Evolutionary conservation across 2,797 vertebrate genomes (phyloP).

Genomic region (Apogon hyalosoma): DNA sequence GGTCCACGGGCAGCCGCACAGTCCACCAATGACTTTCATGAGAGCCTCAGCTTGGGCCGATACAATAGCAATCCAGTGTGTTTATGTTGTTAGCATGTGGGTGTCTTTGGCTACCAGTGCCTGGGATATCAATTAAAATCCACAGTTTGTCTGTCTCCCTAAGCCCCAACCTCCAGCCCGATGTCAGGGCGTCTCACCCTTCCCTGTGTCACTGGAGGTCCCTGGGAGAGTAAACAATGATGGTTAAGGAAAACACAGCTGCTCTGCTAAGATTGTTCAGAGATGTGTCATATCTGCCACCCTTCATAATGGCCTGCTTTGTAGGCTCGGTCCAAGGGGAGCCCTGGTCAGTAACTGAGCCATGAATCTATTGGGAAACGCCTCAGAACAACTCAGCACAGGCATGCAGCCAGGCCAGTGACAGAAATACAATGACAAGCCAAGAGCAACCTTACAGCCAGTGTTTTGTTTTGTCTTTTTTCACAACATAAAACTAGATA

Average conservation of each 20-base stretch:
- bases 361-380: slow-evolving; percentile 78
- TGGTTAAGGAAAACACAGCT: slow-evolving; percentile 96
- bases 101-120: slow-evolving; percentile 93
- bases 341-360: slow-evolving; percentile 69
- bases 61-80: slow-evolving; percentile 94
- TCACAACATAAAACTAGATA: slow-evolving; percentile 41
- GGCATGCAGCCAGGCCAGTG: slow-evolving; percentile 57
- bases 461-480: slow-evolving; percentile 24
- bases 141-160: slow-evolving; percentile 76
- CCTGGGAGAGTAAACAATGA: slow-evolving; percentile 92
- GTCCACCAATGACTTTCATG: slow-evolving; percentile 86
- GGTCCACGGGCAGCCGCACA: slow-evolving; percentile 89
- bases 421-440: slow-evolving; percentile 64
- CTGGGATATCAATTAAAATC: slow-evolving; percentile 99
- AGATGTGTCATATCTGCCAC: slow-evolving; percentile 90
- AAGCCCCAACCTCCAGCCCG: slow-evolving; percentile 65
- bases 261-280: slow-evolving; percentile 89
- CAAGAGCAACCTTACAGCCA: slow-evolving; percentile 62
- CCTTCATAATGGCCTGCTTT: slow-evolving; percentile 79
- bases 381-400: slow-evolving; percentile 60
- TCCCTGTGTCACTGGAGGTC: slow-evolving; percentile 89
- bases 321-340: slow-evolving; percentile 74
- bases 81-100: slow-evolving; percentile 93
- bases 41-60: slow-evolving; percentile 89
- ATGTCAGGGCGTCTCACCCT: slow-evolving; percentile 76